phyloP scores from a whole-genome alignment of 2,888 invertebrate genomes.

The Cerastoderma edule region DNA sequence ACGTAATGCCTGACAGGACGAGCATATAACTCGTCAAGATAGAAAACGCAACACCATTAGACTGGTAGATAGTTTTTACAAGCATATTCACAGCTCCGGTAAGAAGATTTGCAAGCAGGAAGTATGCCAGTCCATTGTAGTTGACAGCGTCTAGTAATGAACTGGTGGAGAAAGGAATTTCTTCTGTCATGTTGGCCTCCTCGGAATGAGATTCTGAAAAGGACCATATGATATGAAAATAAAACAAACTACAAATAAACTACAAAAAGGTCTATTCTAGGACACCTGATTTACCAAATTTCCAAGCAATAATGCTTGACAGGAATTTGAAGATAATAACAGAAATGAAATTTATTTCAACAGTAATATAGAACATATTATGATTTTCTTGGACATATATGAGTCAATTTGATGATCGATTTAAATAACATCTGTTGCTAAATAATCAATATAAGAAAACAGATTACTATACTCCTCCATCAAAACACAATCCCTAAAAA shows the following conservation, averaged over 20 bases:
- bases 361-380: too few relatives aligned
- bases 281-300: neutral
- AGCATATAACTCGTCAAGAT: slow-evolving; percentile 77
- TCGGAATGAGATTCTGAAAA: slow-evolving; percentile 43
- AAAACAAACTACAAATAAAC: neutral
- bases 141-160: slow-evolving; percentile 89
- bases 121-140: slow-evolving; percentile 92
- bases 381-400: too few relatives aligned
- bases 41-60: slow-evolving; percentile 60
- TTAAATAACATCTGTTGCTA: too few relatives aligned
- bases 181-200: neutral
- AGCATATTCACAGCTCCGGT: slow-evolving; percentile 93
- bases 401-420: too few relatives aligned
- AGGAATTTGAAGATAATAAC: neutral
- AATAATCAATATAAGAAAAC: too few relatives aligned
- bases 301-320: neutral
- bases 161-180: slow-evolving; percentile 26
- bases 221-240: neutral
- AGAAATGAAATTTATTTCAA: neutral
- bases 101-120: slow-evolving; percentile 91
- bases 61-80: slow-evolving; percentile 86
- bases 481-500: too few relatives aligned
- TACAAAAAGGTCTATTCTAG: neutral
- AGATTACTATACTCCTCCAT: too few relatives aligned
- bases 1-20: slow-evolving; percentile 59